Evolutionary conservation across 2,888 invertebrate species (phyloP), one percentile per base, ranked within the genome.

Genomic region (Perdita meconis): DNA sequence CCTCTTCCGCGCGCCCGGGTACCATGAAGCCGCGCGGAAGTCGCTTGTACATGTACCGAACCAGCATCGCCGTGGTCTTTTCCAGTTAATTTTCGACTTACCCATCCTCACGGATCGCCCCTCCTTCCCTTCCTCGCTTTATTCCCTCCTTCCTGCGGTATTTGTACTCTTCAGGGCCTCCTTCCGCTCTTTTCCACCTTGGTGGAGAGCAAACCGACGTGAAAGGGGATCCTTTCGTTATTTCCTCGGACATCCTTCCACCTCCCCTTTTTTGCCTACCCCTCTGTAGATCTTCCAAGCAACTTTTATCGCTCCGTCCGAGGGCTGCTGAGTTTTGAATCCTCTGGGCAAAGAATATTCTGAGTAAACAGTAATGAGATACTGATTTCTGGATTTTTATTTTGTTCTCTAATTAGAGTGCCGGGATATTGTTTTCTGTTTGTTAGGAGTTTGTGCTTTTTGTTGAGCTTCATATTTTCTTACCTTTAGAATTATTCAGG

Each of bases 51-150:
- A 19, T 42, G 55, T 22, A 47, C 47, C 47, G n/a, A 22, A 19
- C 47, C 47, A 8, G 19, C 47, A 56, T 40, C 50, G 1, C n/a
- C 24, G 19, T 38, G 59, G 47, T 67, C 51, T 67, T 73, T 82
- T 65, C 56, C 71, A 72, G 75, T 79, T 82, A 73, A 79, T 82
- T 82, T 72, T 75, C 55, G 64, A 63, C 66, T 65, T 66, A 36
- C 38, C 40, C 22, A 47, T 56, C 64, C 47, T 36, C 47, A 51
- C 65, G 55, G 67, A 76, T 61, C 59, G 61, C 26, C 55, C 44
- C 16, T 19, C 16, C n/a, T 40, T 38, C 24, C 13, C 16, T 22
- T 10, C 30, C 59, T 34, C 40, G 30, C 30, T 30, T 30, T 30
- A 30, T 30, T 47, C 24, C 16, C 16, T 22, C n/a, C 30, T 64